phyloP scores from a whole-genome alignment of 2,797 vertebrate species.

The Malurus splendens region DNA sequence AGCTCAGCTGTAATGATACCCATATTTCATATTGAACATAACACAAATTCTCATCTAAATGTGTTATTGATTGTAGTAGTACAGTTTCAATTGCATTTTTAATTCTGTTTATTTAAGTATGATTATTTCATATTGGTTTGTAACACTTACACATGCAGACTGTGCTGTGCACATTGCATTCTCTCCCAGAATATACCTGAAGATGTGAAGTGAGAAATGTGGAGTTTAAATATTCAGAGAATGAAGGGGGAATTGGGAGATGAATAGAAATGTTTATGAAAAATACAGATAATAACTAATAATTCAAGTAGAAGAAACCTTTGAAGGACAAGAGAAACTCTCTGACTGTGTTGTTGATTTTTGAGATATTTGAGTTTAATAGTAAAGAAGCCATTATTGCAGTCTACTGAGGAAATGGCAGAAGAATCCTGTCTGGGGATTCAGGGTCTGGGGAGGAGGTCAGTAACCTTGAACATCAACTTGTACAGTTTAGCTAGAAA shows the following conservation, averaged over 20 bases:
- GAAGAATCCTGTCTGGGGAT: background rate
- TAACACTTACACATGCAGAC: background rate
- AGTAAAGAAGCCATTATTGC: background rate
- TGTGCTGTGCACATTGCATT: background rate
- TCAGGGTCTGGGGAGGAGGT: background rate
- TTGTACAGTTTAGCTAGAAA: background rate
- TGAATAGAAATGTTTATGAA: background rate
- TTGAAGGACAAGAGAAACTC: background rate
- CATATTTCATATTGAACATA: background rate
- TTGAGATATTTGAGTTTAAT: background rate
- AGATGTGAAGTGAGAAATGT: background rate
- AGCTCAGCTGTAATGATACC: background rate
- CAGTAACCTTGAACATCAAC: background rate
- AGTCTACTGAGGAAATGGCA: background rate
- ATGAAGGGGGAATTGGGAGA: background rate
- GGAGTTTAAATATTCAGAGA: background rate
- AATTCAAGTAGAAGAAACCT: background rate
- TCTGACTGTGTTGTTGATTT: background rate
- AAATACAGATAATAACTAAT: background rate
- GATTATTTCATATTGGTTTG: background rate
- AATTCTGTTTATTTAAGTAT: background rate
- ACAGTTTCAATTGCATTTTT: background rate
- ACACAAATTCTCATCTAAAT: background rate
- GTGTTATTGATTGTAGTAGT: background rate
- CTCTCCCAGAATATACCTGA: background rate